Evolutionary conservation across 2,888 invertebrate genomes (phyloP).

Genomic region (Dasypolia templi): DNA sequence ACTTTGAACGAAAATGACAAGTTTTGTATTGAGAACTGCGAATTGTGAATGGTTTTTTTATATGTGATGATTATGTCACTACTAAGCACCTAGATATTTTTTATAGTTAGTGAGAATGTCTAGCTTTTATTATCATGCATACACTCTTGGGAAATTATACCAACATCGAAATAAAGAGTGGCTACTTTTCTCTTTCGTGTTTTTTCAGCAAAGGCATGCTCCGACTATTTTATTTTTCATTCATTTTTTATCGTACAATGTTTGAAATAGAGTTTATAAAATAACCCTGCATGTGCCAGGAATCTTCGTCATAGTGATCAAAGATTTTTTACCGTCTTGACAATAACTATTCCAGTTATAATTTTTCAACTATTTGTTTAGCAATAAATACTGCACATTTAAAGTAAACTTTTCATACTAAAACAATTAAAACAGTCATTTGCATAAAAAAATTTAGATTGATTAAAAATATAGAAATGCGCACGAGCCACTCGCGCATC

Average conservation of each 20-base stretch:
- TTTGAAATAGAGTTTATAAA: constrained; percentile 18
- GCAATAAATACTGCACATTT: too few species aligned
- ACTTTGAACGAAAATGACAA: constrained; percentile 32
- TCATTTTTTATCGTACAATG: background rate
- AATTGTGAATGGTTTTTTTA: constrained; percentile 1
- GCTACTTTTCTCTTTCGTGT: background rate
- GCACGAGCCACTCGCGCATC: too few species aligned
- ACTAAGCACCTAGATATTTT: background rate
- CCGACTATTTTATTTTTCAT: background rate
- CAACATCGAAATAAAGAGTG: constrained; percentile 18
- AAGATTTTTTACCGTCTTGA: too few species aligned
- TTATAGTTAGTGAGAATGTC: background rate
- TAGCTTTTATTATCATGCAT: background rate
- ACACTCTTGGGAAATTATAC: constrained; percentile 29
- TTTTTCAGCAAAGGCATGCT: background rate
- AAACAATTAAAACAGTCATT: too few species aligned
- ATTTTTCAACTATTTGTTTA: too few species aligned
- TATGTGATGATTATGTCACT: background rate
- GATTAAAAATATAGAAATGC: too few species aligned
- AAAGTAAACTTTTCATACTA: too few species aligned
- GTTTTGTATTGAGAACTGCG: constrained; percentile 5
- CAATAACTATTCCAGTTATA: too few species aligned
- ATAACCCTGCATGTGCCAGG: background rate
- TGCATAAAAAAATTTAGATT: too few species aligned
- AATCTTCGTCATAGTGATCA: background rate